These are phyloP conservation scores for Polydrusus cervinus DNA, from an alignment of 2,888 invertebrate genomes.

Conservation along the genomic window DNA sequence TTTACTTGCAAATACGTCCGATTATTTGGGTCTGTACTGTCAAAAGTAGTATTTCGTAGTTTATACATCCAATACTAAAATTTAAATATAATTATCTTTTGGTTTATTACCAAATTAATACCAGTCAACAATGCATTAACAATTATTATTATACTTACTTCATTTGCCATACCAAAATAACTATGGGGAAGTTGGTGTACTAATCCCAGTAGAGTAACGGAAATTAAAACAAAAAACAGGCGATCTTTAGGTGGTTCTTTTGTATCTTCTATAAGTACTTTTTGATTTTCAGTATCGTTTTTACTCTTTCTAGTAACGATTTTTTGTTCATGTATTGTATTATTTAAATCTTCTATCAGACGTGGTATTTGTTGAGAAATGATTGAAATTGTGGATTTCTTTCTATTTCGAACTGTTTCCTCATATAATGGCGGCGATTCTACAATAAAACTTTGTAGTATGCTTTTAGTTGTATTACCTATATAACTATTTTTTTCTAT, in stretches of 20 bases:
- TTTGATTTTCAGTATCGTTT: background rate
- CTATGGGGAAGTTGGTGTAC: slow-evolving; percentile 55
- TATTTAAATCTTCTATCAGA: too few relatives aligned
- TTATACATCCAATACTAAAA: slow-evolving; percentile 60
- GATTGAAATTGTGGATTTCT: background rate
- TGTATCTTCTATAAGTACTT: background rate
- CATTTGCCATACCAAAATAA: slow-evolving; percentile 56
- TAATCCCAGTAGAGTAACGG: slow-evolving; percentile 55
- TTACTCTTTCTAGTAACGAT: background rate
- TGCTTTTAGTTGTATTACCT: too few relatives aligned
- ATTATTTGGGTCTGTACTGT: slow-evolving; percentile 53
- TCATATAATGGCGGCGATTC: background rate
- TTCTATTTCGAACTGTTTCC: slow-evolving; percentile 10
- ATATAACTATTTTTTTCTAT: too few relatives aligned
- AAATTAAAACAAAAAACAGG: slow-evolving; percentile 49
- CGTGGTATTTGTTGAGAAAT: background rate
- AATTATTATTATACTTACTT: slow-evolving; percentile 39
- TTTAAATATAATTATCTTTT: background rate
- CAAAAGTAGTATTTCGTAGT: slow-evolving; percentile 51
- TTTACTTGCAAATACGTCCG: slow-evolving; percentile 55
- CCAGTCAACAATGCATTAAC: too few relatives aligned
- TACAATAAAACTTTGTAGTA: background rate
- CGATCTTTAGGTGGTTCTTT: slow-evolving; percentile 41
- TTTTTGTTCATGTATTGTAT: background rate
- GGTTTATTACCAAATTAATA: too few relatives aligned